These are phyloP conservation scores for Achroia grisella DNA, from an alignment of 1,140 invertebrate genomes.

Conservation along the genomic window DNA sequence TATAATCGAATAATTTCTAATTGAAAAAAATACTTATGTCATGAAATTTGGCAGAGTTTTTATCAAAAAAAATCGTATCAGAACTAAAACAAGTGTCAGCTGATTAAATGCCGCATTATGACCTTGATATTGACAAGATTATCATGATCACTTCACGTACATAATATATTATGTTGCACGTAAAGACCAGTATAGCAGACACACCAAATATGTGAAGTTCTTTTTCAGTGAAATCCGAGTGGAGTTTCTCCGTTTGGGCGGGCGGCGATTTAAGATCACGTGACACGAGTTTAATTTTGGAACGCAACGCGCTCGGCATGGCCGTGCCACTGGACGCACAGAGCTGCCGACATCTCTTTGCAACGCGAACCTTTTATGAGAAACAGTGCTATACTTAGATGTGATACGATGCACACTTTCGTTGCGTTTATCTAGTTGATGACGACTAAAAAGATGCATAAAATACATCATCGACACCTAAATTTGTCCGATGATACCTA, in stretches of 20 bases:
- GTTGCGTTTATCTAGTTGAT: slow-evolving; percentile 22
- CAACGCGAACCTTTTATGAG: slow-evolving; percentile 61
- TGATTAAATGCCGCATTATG: slow-evolving; percentile 21
- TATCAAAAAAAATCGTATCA: too few species aligned
- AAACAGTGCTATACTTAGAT: slow-evolving; percentile 57
- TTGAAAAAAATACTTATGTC: too few species aligned
- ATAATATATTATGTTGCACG: not conserved
- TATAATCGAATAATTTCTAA: too few species aligned
- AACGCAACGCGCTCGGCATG: slow-evolving; percentile 50
- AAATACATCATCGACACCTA: too few species aligned
- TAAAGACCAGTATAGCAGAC: not conserved
- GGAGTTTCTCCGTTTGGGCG: slow-evolving; percentile 71
- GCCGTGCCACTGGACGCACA: slow-evolving; percentile 30
- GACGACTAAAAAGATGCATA: not conserved
- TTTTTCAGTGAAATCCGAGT: slow-evolving; percentile 60
- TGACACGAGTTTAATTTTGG: slow-evolving; percentile 62
- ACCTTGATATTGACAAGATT: slow-evolving; percentile 39
- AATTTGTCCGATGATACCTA: too few species aligned
- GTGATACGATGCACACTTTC: slow-evolving; percentile 24
- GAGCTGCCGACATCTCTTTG: slow-evolving; percentile 38
- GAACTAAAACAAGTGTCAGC: slow-evolving; percentile 13
- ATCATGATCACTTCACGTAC: slow-evolving; percentile 11
- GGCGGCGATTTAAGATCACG: slow-evolving; percentile 55
- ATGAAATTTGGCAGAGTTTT: too few species aligned
- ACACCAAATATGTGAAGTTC: slow-evolving; percentile 23